Evolutionary conservation across 2,888 invertebrate species (phyloP), one percentile per base, ranked within the genome.

Genomic region (Digitonthophagus gazella): DNA sequence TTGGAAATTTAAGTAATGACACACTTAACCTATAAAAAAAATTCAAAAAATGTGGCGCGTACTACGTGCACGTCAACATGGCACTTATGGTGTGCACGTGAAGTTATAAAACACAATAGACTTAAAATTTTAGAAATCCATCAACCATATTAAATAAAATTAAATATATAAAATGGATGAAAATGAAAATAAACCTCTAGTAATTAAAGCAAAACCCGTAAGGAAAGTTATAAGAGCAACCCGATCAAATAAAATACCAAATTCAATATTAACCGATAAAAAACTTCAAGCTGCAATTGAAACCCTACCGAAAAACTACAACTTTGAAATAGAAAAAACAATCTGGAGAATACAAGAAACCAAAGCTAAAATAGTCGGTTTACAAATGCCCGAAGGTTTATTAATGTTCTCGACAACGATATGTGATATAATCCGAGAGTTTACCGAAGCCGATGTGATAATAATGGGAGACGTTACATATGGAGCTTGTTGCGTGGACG

Each of bases 381-480:
- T 99, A 14, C 99, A 99, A 84, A 90, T 99, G 88, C 99, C 99
- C 0, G 99, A 99, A 87, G 99, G 93, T 8, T 83, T 99, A 3
- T 86, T 97, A 15, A 86, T 99, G 85, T 99, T 93, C 84, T 91
- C 98, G 0, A 94, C 96, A 71, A 91, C 94, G 1, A 91, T 99
- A 70, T 91, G 95, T 73, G 97, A 98, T 81, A 96, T 99, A 72
- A 91, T 98, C 75, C 71, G 95, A 82, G 87, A 88, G 67, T 96
- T 96, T 79, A 95, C 96, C 1, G 89, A 88, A 44, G 95, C 95
- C 1, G 97, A 98, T 76, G 92, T 93, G 0, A 63, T 74, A 14
- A 97, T 99, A 72, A 96, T 99, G 96, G 98, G 97, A 4, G 99
- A 99, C 84, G 98, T 99, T 14, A 98, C 99, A 0, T 99, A 99